Conservation (phyloP, 2,113 vertebrate species). For the Entomyzon cyanotis region DNA sequence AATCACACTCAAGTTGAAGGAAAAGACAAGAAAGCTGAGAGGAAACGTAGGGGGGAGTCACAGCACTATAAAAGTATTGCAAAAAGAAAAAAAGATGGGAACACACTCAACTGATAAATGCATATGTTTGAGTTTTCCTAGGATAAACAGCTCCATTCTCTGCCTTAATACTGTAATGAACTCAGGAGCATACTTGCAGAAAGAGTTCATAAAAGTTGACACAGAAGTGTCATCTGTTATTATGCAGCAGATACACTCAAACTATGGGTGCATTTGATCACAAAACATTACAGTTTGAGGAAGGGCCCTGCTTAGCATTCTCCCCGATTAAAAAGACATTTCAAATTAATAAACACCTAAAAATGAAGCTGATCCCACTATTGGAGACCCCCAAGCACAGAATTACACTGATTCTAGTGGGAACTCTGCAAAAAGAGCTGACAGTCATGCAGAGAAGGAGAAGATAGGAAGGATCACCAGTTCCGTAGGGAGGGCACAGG, state of each 20-base stretch:
- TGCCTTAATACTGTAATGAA: not conserved
- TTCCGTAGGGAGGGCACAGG: not conserved
- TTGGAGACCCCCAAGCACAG: not conserved
- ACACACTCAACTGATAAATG: not conserved
- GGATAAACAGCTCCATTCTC: not conserved
- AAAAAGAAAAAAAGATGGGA: rapidly evolving
- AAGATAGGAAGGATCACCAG: not conserved
- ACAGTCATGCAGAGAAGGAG: not conserved
- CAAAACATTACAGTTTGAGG: not conserved
- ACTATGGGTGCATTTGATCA: not conserved
- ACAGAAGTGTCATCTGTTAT: not conserved
- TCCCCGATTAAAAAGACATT: not conserved
- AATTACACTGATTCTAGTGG: not conserved
- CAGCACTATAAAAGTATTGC: not conserved
- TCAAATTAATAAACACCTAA: not conserved
- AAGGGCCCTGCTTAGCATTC: not conserved
- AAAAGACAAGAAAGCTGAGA: not conserved
- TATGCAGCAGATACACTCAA: not conserved
- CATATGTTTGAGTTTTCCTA: not conserved
- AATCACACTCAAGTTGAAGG: not conserved
- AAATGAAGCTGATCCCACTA: not conserved
- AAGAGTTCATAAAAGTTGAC: not conserved
- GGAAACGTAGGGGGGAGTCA: not conserved
- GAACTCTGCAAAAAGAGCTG: not conserved
- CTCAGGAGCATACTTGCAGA: not conserved